Percentiles rank a stretch among this genome's conserved stretches.
These are phyloP conservation scores for Thryonomys swinderianus DNA, from an alignment of 2,113 vertebrate genomes.

Conservation along the genomic window DNA sequence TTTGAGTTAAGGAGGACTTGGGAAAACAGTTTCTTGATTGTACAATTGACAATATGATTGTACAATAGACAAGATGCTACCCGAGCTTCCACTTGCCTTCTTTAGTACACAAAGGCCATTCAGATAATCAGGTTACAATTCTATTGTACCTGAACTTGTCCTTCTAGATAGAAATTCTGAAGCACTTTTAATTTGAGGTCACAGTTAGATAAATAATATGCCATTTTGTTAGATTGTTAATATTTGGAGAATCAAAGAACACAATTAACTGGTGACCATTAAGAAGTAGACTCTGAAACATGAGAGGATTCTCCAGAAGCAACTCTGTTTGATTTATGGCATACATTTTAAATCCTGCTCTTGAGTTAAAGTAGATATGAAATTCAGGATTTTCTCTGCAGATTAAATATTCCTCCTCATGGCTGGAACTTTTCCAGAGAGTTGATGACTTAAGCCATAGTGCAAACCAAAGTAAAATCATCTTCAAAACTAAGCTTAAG, in stretches of 20 bases:
- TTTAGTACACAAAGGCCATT: background rate
- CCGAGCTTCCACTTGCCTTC: background rate
- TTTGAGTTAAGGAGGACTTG: background rate
- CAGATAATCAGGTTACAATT: background rate
- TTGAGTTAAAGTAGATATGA: background rate
- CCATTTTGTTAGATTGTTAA: background rate
- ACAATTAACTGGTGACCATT: background rate
- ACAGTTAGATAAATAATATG: background rate
- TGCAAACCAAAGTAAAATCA: background rate
- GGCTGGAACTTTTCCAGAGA: background rate
- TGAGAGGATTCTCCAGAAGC: background rate
- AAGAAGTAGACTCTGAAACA: background rate
- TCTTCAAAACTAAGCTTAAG: background rate
- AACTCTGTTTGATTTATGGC: background rate
- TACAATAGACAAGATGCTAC: background rate
- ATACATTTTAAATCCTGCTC: background rate
- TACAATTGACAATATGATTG: too few relatives aligned
- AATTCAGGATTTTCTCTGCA: background rate
- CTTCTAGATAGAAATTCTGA: background rate
- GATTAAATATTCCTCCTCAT: background rate
- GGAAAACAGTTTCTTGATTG: background rate
- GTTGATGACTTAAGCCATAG: background rate
- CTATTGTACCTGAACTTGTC: background rate
- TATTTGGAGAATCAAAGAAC: background rate
- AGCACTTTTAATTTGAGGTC: background rate